Conservation (phyloP, 2,797 vertebrate species). For the Epinephelus awoara region DNA sequence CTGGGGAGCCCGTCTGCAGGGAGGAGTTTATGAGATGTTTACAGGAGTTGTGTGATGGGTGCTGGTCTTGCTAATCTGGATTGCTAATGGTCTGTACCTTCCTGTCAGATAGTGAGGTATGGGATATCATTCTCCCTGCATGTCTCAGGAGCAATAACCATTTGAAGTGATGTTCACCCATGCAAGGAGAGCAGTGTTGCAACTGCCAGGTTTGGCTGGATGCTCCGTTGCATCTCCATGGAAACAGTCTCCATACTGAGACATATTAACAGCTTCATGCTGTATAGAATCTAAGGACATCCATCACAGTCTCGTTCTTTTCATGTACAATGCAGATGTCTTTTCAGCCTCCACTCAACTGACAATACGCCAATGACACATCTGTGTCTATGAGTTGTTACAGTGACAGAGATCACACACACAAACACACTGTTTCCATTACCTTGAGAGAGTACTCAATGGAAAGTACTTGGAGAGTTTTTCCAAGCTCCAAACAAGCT, state of each 20-base stretch:
- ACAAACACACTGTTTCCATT: slow-evolving; percentile 23
- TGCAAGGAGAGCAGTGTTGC: slow-evolving; percentile 40
- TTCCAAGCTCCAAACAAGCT: not conserved
- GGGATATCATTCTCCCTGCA: slow-evolving; percentile 46
- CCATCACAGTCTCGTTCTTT: slow-evolving; percentile 20
- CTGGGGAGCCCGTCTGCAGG: slow-evolving; percentile 19
- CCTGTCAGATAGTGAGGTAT: slow-evolving; percentile 60
- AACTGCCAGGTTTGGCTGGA: slow-evolving; percentile 37
- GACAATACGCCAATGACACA: slow-evolving; percentile 7
- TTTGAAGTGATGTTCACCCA: slow-evolving; percentile 56
- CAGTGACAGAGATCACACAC: not conserved
- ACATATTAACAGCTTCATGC: slow-evolving; percentile 52
- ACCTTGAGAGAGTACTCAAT: slow-evolving; percentile 13
- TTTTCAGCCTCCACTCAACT: slow-evolving; percentile 9
- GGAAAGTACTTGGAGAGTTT: slow-evolving; percentile 12
- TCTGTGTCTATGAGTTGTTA: slow-evolving; percentile 22
- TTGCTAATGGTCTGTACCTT: slow-evolving; percentile 72
- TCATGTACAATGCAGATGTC: slow-evolving; percentile 1
- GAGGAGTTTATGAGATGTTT: slow-evolving; percentile 55
- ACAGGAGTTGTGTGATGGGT: slow-evolving; percentile 41
- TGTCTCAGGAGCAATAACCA: slow-evolving; percentile 47
- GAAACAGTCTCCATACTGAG: slow-evolving; percentile 50
- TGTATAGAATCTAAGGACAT: slow-evolving; percentile 29
- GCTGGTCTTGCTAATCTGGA: slow-evolving; percentile 63
- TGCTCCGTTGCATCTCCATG: slow-evolving; percentile 58